Evolutionary conservation across 2,113 vertebrate genomes (phyloP), one percentile per base, ranked within the genome.

Genomic region (Dromaius novaehollandiae): DNA sequence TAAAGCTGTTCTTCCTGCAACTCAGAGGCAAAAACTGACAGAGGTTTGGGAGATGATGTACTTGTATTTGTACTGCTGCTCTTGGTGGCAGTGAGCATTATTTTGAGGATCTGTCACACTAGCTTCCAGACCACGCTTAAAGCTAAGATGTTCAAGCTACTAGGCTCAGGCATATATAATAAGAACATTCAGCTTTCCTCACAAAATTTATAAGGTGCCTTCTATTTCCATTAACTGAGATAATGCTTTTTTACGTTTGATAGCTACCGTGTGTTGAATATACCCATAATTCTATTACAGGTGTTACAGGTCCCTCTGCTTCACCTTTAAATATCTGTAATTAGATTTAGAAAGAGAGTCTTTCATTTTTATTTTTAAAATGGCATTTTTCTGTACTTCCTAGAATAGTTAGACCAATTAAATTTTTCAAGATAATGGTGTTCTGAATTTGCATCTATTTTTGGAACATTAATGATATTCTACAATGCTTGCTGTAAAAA

Each of bases 371-470:
- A 87, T 93, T 65, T 14, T 2, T 15, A 78, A 51, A 84, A 64
- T 11, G 24, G 25, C 40, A 61, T 90, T 93, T 93, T 94, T 13
- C 51, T 85, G 24, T 82, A 15, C 30, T 83, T 92, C 56, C n/a
- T 40, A 80, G 60, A 46, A 82, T 51, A 73, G 84, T 58, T 77
- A 90, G 55, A 92, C 53, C 50, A 90, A 89, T 96, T 93, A 97
- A 95, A 95, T 88, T 88, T 66, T 92, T 91, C 48, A 86, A 28
- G 70, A 79, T 93, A 84, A 78, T 78, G 61, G 17, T 90, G 20
- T 87, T 95, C 87, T 80, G 87, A 92, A 93, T 86, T 84, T 89
- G 19, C 20, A 80, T 55, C 51, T 95, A 88, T 97, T 97, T 97
- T 94, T 76, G 82, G 80, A 94, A 36, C 70, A 88, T 75, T 95